Evolutionary conservation across 2,797 vertebrate species (phyloP).

Genomic region (Glossophaga mutica): DNA sequence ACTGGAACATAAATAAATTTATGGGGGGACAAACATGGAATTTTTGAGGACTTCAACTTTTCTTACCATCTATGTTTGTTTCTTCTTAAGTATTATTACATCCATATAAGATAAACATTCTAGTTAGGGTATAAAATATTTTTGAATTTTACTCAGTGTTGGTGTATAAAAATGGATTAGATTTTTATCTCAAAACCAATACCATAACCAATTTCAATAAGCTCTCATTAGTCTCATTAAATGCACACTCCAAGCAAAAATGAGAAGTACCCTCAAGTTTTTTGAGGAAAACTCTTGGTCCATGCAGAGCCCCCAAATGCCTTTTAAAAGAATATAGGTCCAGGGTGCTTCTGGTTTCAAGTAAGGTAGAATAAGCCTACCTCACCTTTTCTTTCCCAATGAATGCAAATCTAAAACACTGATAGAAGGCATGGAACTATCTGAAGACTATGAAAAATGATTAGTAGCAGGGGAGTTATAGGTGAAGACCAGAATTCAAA

Average conservation of each 20-base stretch:
- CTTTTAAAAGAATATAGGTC: not conserved
- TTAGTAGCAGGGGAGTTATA: not conserved
- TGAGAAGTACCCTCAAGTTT: not conserved
- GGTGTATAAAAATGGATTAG: not conserved
- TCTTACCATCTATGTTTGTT: not conserved
- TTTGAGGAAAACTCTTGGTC: not conserved
- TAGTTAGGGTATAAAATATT: not conserved
- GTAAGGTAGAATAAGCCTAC: not conserved
- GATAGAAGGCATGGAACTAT: not conserved
- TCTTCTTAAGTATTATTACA: not conserved
- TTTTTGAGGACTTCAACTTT: not conserved
- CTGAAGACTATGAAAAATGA: not conserved
- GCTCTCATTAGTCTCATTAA: not conserved
- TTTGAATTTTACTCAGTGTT: not conserved
- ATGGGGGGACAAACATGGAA: not conserved
- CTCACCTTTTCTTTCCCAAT: not conserved
- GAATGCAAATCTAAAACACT: not conserved
- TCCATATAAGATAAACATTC: not conserved
- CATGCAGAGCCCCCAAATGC: not conserved
- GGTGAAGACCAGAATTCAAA: slow-evolving; percentile 1
- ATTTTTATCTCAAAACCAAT: not conserved
- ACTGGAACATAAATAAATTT: not conserved
- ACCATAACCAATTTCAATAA: not conserved
- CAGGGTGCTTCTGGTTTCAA: not conserved
- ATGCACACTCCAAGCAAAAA: not conserved